Evolutionary conservation across 2,113 vertebrate species (phyloP).

Genomic region (Falcunculus frontatus): DNA sequence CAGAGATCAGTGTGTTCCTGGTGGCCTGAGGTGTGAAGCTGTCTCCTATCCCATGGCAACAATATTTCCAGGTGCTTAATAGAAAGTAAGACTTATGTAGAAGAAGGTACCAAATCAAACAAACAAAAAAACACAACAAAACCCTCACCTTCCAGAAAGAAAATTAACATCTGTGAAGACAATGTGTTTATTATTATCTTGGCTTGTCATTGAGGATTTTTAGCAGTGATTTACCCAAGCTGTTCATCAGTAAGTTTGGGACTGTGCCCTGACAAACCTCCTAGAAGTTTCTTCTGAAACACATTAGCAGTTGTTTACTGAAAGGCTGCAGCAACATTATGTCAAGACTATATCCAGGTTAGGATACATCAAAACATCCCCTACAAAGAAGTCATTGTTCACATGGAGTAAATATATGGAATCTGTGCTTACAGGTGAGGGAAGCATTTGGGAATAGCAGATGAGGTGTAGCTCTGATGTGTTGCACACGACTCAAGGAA

Average conservation of each 20-base stretch:
- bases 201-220: not conserved
- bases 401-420: not conserved
- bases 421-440: not conserved
- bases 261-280: not conserved
- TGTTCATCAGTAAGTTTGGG: not conserved
- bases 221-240: not conserved
- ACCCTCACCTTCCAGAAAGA: not conserved
- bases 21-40: not conserved
- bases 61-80: not conserved
- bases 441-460: not conserved
- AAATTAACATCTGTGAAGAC: not conserved
- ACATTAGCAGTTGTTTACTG: not conserved
- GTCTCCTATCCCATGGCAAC: not conserved
- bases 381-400: not conserved
- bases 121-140: not conserved
- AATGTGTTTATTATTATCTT: not conserved
- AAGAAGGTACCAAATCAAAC: not conserved
- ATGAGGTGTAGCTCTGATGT: not conserved
- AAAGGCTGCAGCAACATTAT: not conserved
- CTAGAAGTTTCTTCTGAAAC: not conserved
- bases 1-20: not conserved
- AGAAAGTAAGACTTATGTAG: not conserved
- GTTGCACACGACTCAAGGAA: not conserved
- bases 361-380: not conserved
- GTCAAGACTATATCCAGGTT: not conserved